phyloP scores from a whole-genome alignment of 1,140 invertebrate genomes.

The Ceratina japonica region DNA sequence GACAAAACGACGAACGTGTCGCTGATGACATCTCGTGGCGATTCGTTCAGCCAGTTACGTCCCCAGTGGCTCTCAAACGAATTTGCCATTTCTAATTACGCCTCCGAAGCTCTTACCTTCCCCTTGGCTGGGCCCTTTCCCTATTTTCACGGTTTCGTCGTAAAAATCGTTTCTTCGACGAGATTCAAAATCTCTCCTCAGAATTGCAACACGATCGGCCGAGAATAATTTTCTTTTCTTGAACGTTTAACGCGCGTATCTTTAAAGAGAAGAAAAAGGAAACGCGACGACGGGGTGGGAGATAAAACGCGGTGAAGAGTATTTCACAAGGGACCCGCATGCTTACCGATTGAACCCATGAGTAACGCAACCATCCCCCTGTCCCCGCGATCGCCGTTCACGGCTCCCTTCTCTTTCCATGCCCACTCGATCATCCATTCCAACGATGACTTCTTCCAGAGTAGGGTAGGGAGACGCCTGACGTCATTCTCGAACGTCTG shows the following conservation, averaged over 20 bases:
- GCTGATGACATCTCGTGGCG: slow-evolving; percentile 67
- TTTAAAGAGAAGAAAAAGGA: slow-evolving; percentile 7
- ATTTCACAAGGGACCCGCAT: slow-evolving; percentile 65
- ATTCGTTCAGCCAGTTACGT: slow-evolving; percentile 30
- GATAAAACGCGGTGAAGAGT: slow-evolving; percentile 30
- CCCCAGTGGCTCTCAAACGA: slow-evolving; percentile 23
- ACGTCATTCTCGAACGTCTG: slow-evolving; percentile 73
- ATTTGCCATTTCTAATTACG: background rate
- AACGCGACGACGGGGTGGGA: background rate
- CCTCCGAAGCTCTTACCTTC: background rate
- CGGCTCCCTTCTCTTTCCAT: slow-evolving; percentile 27
- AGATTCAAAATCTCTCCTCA: too few species aligned
- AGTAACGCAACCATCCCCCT: slow-evolving; percentile 59
- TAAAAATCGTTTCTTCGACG: too few species aligned
- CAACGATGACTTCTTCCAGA: slow-evolving; percentile 74
- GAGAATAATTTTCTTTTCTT: too few species aligned
- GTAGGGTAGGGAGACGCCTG: slow-evolving; percentile 68
- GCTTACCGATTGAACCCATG: slow-evolving; percentile 65
- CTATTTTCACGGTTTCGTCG: slow-evolving; percentile 5
- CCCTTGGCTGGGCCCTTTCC: background rate
- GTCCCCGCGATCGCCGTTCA: slow-evolving; percentile 44
- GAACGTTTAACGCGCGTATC: background rate
- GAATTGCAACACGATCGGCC: too few species aligned
- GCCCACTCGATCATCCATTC: slow-evolving; percentile 68
- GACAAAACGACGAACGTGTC: slow-evolving; percentile 38